Conservation (phyloP, 2,888 invertebrate species). For the Lampropteryx suffumata region DNA sequence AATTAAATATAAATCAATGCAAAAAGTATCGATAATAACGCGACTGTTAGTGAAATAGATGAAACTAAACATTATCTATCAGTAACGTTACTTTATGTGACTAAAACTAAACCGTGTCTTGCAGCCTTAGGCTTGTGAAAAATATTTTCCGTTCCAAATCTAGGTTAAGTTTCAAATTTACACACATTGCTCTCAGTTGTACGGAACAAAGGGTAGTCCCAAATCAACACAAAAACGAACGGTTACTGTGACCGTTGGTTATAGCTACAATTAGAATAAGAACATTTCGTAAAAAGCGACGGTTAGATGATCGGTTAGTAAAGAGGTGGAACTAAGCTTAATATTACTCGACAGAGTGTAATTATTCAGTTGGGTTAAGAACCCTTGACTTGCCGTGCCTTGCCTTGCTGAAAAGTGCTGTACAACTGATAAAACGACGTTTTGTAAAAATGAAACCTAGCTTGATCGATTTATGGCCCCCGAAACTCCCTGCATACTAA, state of each 20-base stretch:
- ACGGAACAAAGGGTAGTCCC: slow-evolving; percentile 9
- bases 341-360: slow-evolving; percentile 17
- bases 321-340: not conserved
- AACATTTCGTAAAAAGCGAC: no score
- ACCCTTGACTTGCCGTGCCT: no score
- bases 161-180: slow-evolving; percentile 20
- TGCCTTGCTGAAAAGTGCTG: not conserved
- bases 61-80: no score
- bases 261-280: no score
- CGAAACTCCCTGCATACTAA: no score
- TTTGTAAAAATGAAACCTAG: not conserved
- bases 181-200: slow-evolving; percentile 13
- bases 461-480: no score
- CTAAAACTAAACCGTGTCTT: no score
- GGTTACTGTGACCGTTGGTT: not conserved
- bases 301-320: not conserved
- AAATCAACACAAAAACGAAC: not conserved
- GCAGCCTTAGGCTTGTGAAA: not conserved
- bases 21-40: no score
- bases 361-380: slow-evolving; percentile 18
- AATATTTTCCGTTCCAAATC: slow-evolving; percentile 15
- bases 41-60: no score
- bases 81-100: no score
- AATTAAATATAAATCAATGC: no score
- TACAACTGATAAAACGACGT: slow-evolving; percentile 1